Evolutionary conservation across 2,113 vertebrate species (phyloP), one percentile per base, ranked within the genome.

Genomic region (Polypterus bichir): DNA sequence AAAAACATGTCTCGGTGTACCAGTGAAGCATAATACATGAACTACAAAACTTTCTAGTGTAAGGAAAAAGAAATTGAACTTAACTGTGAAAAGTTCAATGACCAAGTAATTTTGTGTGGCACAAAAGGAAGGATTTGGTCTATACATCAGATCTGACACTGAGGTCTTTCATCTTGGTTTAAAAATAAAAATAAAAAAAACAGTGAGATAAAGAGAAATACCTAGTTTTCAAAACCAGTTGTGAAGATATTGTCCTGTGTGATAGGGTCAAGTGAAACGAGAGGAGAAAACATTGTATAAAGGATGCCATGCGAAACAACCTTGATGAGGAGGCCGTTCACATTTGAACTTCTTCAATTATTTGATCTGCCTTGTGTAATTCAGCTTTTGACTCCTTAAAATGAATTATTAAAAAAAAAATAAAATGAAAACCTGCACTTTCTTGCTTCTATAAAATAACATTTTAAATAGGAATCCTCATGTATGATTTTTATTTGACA

Each of bases 311-410:
- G 56, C 44, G 56, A 58, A 58, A 58, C 56, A 58, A 44, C 4
- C 56, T 58, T 58, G 56, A 58, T 58, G 56, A 44, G 56, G 56
- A 45, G 56, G 56, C 56, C 56, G 8, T 58, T 27, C 44, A 45
- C 44, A 4, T 58, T 7, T 44, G 27, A 58, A 58, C 44, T 27
- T 45, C 9, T 44, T 44, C 56, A 58, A 45, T 58, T 58, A 58
- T 58, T 58, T 58, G 27, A 58, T 45, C 51, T 52, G 51, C 7
- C 51, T 52, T 52, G 7, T 52, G 7, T 52, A 52, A 52, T 27
- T 27, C 27, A 27, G 27, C 27, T 27, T 27, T 27, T 27, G 27
- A 27, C 27, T 27, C 27, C 27, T 27, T 27, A 27, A 27, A 27
- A 27, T 27, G 27, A 27, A 27, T 27, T 27, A 27, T 27, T 27